These are phyloP conservation scores for Bradypodion pumilum DNA, from an alignment of 2,797 vertebrate genomes.

Conservation along the genomic window DNA sequence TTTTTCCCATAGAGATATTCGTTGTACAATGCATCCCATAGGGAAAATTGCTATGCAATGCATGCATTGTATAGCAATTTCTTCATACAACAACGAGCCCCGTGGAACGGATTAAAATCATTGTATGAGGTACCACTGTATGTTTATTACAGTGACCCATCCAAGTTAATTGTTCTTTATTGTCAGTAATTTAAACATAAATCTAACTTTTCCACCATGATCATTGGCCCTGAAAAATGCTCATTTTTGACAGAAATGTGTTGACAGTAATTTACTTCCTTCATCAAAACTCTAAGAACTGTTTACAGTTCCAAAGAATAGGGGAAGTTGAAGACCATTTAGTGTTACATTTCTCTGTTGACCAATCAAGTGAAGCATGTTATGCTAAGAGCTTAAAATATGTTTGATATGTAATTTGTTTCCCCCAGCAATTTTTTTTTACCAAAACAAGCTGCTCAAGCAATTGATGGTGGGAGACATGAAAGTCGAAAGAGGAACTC, in stretches of 20 bases:
- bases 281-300: neutral
- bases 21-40: too few relatives aligned
- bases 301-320: neutral
- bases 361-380: constrained; percentile 1
- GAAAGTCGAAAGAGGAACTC: neutral
- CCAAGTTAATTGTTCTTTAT: neutral
- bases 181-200: neutral
- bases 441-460: neutral
- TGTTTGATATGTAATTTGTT: neutral
- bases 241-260: neutral
- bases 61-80: too few relatives aligned
- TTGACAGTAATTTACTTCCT: neutral
- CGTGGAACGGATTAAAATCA: too few relatives aligned
- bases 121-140: too few relatives aligned
- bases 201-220: neutral
- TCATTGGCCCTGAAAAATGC: neutral
- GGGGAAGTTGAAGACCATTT: neutral
- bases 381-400: neutral
- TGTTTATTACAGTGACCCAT: neutral
- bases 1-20: too few relatives aligned
- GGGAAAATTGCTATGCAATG: too few relatives aligned
- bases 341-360: constrained; percentile 5
- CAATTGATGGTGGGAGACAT: neutral
- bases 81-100: too few relatives aligned
- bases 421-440: neutral